phyloP scores from a whole-genome alignment of 2,113 vertebrate genomes.

The Neolamprologus tretocephalus region DNA sequence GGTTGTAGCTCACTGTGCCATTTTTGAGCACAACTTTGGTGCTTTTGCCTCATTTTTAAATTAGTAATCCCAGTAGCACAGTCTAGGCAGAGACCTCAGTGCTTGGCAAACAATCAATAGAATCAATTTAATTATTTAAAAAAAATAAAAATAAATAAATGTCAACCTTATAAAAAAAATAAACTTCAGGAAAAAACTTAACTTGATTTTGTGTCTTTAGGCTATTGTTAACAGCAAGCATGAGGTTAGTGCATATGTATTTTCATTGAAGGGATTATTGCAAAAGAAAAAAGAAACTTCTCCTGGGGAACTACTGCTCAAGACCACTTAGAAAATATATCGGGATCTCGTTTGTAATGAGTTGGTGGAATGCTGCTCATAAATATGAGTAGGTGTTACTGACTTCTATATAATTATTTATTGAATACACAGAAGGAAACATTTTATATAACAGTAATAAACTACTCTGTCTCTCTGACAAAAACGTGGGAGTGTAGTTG shows the following conservation, averaged over 20 bases:
- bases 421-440: not conserved
- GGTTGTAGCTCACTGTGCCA: not conserved
- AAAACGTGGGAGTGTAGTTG: not conserved
- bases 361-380: not conserved
- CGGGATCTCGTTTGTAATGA: not conserved
- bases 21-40: not conserved
- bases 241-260: not conserved
- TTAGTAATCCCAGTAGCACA: not conserved
- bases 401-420: not conserved
- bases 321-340: not conserved
- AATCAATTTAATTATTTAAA: not conserved
- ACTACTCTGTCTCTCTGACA: not conserved
- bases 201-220: not conserved
- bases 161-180: not conserved
- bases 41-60: not conserved
- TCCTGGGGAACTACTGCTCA: not conserved
- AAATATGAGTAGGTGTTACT: not conserved
- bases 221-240: not conserved
- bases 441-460: not conserved
- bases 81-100: not conserved
- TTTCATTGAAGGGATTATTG: not conserved
- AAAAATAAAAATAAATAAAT: not conserved
- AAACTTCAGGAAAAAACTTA: not conserved
- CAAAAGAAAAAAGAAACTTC: not conserved
- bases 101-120: not conserved